A percentile compares a stretch with the other conserved stretches of the same genome.
phyloP scores from a whole-genome alignment of 2,888 invertebrate genomes.

The Agapetus fuscipes region DNA sequence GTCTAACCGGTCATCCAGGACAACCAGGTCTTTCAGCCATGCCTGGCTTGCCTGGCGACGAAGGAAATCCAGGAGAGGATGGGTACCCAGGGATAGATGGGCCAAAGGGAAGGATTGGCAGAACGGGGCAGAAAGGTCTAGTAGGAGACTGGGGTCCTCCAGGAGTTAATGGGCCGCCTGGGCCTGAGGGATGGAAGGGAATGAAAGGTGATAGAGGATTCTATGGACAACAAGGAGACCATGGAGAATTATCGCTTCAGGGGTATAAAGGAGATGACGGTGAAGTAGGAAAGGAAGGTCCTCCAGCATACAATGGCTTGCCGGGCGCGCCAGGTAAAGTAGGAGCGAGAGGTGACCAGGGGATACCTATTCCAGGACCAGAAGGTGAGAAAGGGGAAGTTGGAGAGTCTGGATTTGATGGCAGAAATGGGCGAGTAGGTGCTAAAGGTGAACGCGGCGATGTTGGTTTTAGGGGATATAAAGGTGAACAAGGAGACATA shows the following conservation, averaged over 20 bases:
- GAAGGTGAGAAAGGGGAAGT: conserved; percentile 40
- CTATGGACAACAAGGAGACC: conserved; percentile 35
- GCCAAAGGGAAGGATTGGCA: conserved; percentile 32
- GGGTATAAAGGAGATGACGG: conserved; percentile 50
- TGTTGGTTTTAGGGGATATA: conserved; percentile 36
- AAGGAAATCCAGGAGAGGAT: conserved; percentile 32
- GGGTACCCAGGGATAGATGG: conserved; percentile 38
- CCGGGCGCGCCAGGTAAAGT: conserved; percentile 43
- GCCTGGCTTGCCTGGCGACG: conserved; percentile 32
- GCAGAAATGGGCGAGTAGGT: conserved; percentile 39
- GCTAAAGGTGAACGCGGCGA: conserved; percentile 48
- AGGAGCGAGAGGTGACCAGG: conserved; percentile 48
- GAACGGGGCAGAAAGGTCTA: conserved; percentile 30
- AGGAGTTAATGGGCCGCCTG: conserved; percentile 8
- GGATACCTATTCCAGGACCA: conserved; percentile 47
- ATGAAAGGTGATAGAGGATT: conserved; percentile 37
- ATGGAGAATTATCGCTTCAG: conserved; percentile 33
- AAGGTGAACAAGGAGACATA: conserved; percentile 45
- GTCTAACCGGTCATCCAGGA: conserved; percentile 9
- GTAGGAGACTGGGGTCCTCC: conserved; percentile 33
- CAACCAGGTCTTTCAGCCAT: conserved; percentile 25
- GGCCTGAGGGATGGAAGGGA: conserved; percentile 26
- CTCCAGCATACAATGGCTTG: conserved; percentile 38
- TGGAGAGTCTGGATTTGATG: conserved; percentile 46
- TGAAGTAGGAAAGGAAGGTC: conserved; percentile 46